Evolutionary conservation across 2,888 invertebrate species (phyloP).

Genomic region (Drosophila merina): DNA sequence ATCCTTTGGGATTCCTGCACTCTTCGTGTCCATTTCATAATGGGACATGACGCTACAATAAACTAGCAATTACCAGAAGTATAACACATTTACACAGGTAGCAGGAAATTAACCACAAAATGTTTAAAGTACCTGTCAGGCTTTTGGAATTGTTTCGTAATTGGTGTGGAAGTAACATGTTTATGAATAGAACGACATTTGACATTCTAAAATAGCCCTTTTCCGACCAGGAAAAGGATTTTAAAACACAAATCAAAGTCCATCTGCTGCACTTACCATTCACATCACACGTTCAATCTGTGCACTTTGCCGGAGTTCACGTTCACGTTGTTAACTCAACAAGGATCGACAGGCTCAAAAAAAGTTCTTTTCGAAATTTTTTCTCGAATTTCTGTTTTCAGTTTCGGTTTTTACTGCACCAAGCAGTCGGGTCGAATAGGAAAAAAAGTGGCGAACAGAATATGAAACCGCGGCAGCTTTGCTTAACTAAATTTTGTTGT

Average conservation of each 20-base stretch:
- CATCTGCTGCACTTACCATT: slow-evolving; percentile 69
- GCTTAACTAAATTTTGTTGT: slow-evolving; percentile 69
- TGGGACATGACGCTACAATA: slow-evolving; percentile 59
- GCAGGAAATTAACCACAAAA: slow-evolving; percentile 14
- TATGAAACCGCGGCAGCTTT: slow-evolving; percentile 43
- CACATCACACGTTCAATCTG: slow-evolving; percentile 68
- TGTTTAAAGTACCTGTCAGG: slow-evolving; percentile 8
- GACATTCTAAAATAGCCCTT: background rate
- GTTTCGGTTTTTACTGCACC: slow-evolving; percentile 37
- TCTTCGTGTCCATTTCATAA: slow-evolving; percentile 33
- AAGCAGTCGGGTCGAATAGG: background rate
- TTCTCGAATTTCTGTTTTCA: slow-evolving; percentile 45
- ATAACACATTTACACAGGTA: slow-evolving; percentile 16
- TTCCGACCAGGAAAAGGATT: background rate
- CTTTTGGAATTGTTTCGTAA: background rate
- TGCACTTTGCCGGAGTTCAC: slow-evolving; percentile 24
- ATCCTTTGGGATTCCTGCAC: slow-evolving; percentile 33
- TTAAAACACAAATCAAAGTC: slow-evolving; percentile 19
- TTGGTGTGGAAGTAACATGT: background rate
- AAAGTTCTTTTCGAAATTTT: slow-evolving; percentile 29
- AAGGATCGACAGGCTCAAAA: slow-evolving; percentile 35
- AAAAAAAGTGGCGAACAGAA: slow-evolving; percentile 5
- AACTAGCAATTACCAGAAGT: slow-evolving; percentile 70
- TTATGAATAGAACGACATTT: background rate
- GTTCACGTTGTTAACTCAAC: slow-evolving; percentile 47